Conservation (phyloP, 92 coral and sea anemone species). For the Porites rus region DNA sequence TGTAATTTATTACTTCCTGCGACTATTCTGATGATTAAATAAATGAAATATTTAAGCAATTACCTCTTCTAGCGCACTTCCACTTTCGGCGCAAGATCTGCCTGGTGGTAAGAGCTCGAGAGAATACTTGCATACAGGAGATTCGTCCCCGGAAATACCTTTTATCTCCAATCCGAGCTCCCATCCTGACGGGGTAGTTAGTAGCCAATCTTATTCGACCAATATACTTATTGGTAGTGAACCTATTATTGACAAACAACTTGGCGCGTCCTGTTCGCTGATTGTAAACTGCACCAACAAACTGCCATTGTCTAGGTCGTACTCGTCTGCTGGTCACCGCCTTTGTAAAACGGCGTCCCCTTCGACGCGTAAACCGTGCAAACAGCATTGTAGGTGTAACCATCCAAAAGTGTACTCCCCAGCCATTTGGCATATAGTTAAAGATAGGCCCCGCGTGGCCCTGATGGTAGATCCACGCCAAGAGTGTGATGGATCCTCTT, state of each 20-base stretch:
- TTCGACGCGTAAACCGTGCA: background rate
- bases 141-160: constrained; percentile 58
- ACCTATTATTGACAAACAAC: constrained; percentile 42
- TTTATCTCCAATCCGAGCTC: constrained; percentile 17
- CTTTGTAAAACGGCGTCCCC: background rate
- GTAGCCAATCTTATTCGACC: constrained; percentile 58
- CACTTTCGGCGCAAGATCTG: constrained; percentile 26
- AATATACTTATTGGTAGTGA: constrained; percentile 14
- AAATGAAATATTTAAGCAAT: background rate
- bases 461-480: constrained; percentile 7
- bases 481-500: background rate
- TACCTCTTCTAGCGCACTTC: background rate
- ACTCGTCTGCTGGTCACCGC: constrained; percentile 15
- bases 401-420: constrained; percentile 9
- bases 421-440: constrained; percentile 12
- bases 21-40: no score
- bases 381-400: background rate
- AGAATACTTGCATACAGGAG: constrained; percentile 48
- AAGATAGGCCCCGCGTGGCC: background rate
- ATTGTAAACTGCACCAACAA: constrained; percentile 53
- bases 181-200: constrained; percentile 46
- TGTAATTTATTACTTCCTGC: no score
- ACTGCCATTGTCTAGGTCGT: constrained; percentile 41
- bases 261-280: constrained; percentile 50
- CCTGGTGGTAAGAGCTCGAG: constrained; percentile 13